Percentiles rank a stretch among this genome's conserved stretches.
Evolutionary conservation across 2,888 invertebrate genomes (phyloP).

Genomic region (Tetanocera ferruginea): DNA sequence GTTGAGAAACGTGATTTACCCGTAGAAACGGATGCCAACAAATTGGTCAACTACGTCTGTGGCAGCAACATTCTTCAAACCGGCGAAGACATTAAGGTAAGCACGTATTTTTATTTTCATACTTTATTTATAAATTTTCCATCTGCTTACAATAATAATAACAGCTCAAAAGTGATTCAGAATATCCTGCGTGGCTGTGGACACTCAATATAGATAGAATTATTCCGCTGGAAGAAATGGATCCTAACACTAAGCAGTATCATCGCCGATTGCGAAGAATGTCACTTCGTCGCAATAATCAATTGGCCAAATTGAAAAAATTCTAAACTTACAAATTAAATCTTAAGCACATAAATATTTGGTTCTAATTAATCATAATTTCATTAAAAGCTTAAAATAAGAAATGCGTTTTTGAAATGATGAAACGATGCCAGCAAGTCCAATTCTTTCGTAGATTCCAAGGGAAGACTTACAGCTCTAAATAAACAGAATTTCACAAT

Average conservation of each 20-base stretch:
- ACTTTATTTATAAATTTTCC: not conserved
- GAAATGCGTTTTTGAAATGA: too few species aligned
- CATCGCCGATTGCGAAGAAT: conserved; percentile 82
- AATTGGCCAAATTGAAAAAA: conserved; percentile 74
- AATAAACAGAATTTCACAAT: too few species aligned
- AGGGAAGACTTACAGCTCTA: too few species aligned
- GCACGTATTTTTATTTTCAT: not conserved
- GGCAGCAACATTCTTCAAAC: conserved; percentile 87
- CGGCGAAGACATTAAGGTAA: conserved; percentile 83
- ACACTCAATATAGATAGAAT: conserved; percentile 76
- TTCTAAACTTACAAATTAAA: conserved; percentile 71
- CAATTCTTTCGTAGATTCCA: too few species aligned
- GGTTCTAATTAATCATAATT: too few species aligned
- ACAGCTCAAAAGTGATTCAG: conserved; percentile 78
- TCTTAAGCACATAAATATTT: not conserved
- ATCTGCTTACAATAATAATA: not conserved
- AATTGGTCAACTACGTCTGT: conserved; percentile 83
- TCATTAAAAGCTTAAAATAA: not conserved
- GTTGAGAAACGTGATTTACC: conserved; percentile 82
- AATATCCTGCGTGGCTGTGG: conserved; percentile 97
- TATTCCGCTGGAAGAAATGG: conserved; percentile 79
- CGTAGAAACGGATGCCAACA: conserved; percentile 87
- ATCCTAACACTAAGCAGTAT: conserved; percentile 84
- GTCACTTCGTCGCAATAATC: conserved; percentile 77
- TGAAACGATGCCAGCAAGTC: too few species aligned